Evolutionary conservation across 1,140 invertebrate species (phyloP), one percentile per base, ranked within the genome.

Genomic region (Neomicropteryx cornuta): DNA sequence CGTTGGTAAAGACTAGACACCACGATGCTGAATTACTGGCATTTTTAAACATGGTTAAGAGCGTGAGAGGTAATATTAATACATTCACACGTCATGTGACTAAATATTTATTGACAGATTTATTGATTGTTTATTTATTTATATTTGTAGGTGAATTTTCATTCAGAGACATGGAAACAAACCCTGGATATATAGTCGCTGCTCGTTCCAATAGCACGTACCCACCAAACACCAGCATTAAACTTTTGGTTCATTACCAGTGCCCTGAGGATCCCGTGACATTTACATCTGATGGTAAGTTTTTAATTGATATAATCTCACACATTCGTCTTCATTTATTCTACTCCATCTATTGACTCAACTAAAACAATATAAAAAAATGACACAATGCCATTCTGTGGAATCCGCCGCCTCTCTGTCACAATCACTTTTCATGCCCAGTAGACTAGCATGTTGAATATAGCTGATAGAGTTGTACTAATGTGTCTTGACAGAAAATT

Each of bases 221-320:
- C 55, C 72, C 76, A 28, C 71, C 81, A 43, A 81, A 79, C 42
- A 83, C 83, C 8, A 90, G 86, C 55, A 82, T 92, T 38, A 90
- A 92, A 67, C 66, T 94, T 36, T 72, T 85, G 49, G 83, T 93
- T 37, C 73, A 86, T 64, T 79, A 83, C 43, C 56, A 63, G 2
- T 66, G 72, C 24, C 66, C 71, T 18, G 66, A 70, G 19, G 68
- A 76, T 40, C 81, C 83, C 1, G 77, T 91, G 46, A 77, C 75
- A 10, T 92, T 94, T 56, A 91, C 86, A 10, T 91, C 87, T 57
- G 84, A 91, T 62, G 81, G 85, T 88, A 68, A 71, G 65, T 28
- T 6, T 22, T 10, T 36, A 33, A 39, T 4, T 18, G 6, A 23
- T 36, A 22, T 36, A 1, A 1, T 5, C 1, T 2, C 22, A n/a